Evolutionary conservation across 2,797 vertebrate genomes (phyloP), one percentile per base, ranked within the genome.

Genomic region (Apogon hyalosoma): DNA sequence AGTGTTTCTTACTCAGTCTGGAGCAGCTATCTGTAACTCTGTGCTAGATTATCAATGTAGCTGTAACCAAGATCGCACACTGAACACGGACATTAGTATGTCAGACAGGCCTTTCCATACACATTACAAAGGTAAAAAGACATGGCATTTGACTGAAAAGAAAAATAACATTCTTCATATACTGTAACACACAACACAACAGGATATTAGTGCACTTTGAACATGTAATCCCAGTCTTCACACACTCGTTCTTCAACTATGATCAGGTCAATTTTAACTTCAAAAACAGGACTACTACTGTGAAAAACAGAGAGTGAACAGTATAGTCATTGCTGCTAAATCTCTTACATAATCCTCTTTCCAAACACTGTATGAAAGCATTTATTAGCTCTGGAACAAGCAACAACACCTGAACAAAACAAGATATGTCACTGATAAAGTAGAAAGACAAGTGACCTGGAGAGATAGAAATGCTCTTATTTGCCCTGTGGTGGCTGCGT

Each of bases 111-210:
- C 21, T 53, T 43, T 50, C 6, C 7, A 40, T 33, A 14, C 1
- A 21, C 8, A 28, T 12, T 73, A 36, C 33, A 36, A 36, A 36
- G 46, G 42, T 46, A 33, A n/a, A 59, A 59, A 59, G 42, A 31
- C 6, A 31, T 43, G 28, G 31, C 16, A 63, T 15, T 36, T 46
- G 10, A 15, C 4, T 31, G 10, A 28, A 19, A 39, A 28, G 15
- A 62, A 60, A 43, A 55, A 57, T 76, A 64, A 87, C 72, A 81
- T 54, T 43, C 64, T 66, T 74, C 57, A 69, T 54, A 83, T 69
- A 66, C 69, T 75, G 67, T 60, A 67, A 72, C 75, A 86, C 82
- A 80, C 67, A 65, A 74, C 43, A 79, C 54, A 66, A 80, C 54
- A 75, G 53, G 47, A 77, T 58, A 55, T 65, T 52, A 71, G 68